Evolutionary conservation across 2,797 vertebrate species (phyloP), one percentile per base, ranked within the genome.

Genomic region (Oreonectes daqikongensis): DNA sequence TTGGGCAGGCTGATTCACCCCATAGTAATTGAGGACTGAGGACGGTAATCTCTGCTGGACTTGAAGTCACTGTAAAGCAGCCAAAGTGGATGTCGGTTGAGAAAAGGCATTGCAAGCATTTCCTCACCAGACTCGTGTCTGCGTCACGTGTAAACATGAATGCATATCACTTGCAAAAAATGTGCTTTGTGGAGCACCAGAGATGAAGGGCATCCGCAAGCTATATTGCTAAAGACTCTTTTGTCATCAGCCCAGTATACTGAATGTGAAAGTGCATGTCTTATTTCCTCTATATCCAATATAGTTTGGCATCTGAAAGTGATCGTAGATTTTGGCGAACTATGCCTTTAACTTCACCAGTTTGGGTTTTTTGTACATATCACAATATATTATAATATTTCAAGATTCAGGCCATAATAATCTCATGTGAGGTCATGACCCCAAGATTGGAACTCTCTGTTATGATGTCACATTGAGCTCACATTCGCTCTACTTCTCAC

Each of bases 1-100:
- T 64, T 6, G 8, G 57, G 57, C 57, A 70, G 46, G 35, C 67
- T 70, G 57, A 77, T 77, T 77, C 67, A 63, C 75, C 65, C 73
- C 18, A 30, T 1, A 4, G 57, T 77, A 77, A 77, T 77, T 77
- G 75, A 70, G 67, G 67, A 67, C 35, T 77, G 75, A 77, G 59
- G 57, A 55, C 0, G 17, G 65, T 38, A 61, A 69, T 17, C 67
- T 77, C 22, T 5, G 8, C 22, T 69, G 67, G 67, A 60, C 32
- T 48, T 30, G 53, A 9, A 69, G 65, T 59, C 30, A n/a, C 40
- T 38, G 42, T 68, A 57, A 69, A 22, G 14, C 1, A 22, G 66
- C 66, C 18, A 30, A 44, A 77, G 46, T 63, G 30, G 20, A 70
- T 63, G 55, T 55, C 35, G 35, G 46, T 70, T 42, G 53, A 24